Percentiles rank a stretch among this genome's conserved stretches.
Evolutionary conservation across 2,113 vertebrate species (phyloP).

Genomic region (Gavia stellata): DNA sequence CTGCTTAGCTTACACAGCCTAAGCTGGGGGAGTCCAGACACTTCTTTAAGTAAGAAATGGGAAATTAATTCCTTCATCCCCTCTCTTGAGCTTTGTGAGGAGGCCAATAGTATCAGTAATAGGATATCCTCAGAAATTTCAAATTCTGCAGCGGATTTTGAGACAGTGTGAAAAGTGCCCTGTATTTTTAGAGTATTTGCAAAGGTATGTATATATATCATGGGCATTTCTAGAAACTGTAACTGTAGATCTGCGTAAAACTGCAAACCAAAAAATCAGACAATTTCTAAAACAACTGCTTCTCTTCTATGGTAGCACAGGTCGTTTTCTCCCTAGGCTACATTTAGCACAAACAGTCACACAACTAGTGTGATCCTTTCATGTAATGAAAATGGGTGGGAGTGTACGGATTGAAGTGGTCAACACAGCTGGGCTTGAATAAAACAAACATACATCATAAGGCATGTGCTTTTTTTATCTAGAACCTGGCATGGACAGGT

Average conservation of each 20-base stretch:
- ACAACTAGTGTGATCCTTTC: neutral
- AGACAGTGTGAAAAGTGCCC: neutral
- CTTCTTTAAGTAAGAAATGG: neutral
- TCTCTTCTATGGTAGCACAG: neutral
- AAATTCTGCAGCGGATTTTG: neutral
- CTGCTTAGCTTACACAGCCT: neutral
- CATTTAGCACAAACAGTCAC: neutral
- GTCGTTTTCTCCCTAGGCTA: neutral
- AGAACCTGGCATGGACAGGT: neutral
- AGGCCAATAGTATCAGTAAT: neutral
- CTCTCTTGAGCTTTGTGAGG: neutral
- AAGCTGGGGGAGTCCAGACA: neutral
- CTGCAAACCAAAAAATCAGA: neutral
- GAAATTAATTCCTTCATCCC: neutral
- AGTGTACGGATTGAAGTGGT: neutral
- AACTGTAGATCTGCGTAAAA: neutral
- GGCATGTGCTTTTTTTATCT: neutral
- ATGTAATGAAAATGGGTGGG: neutral
- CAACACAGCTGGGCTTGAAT: neutral
- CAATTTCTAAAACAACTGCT: neutral
- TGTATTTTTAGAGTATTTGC: neutral
- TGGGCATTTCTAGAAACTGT: neutral
- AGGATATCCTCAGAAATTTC: neutral
- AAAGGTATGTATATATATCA: neutral
- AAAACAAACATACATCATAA: neutral